Evolutionary conservation across 2,113 vertebrate species (phyloP), one percentile per base, ranked within the genome.

Genomic region (Zootoca vivipara): DNA sequence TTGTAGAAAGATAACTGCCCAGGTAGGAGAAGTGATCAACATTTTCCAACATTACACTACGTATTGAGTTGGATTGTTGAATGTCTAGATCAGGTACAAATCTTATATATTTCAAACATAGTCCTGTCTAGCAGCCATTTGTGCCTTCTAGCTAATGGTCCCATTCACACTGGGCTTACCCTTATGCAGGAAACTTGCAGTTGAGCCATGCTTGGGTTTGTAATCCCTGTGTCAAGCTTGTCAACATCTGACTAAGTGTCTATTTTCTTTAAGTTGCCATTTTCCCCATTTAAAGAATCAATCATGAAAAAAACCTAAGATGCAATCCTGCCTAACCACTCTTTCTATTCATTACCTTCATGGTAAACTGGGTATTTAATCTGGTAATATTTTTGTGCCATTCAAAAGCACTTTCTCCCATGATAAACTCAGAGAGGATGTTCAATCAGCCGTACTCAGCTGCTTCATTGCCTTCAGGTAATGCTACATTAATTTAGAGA

Each of bases 401-500:
- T 70, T 30, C 26, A 38, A 52, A 42, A 69, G 15, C 15, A 24
- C 16, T 65, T 86, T 69, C 38, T 86, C 40, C 64, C 62, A 65
- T 65, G 30, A 58, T 20, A 67, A 24, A 86, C 52, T n/a, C 30
- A 80, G 56, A 62, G n/a, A 80, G n/a, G 52, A 65, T 62, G 52
- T 16, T 40, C 78, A 82, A 58, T 82, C 56, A 74, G 56, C 35
- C 40, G 62, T 74, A 52, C 38, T 30, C 16, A 65, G 12, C 33
- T 79, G 85, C 64, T 78, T 78, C 75, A 78, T 69, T 86, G 64
- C 42, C 38, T 65, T 72, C 52, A 73, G 58, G 38, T 82, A 64
- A 64, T 75, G 56, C 52, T 80, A 62, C 56, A 87, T 75, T 65
- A 87, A 75, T 87, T 87, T 87, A 74, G 30, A 80, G 52, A 24